Percentiles rank a stretch among this genome's conserved stretches.
These are phyloP conservation scores for Dryadula phaetusa DNA, from an alignment of 2,888 invertebrate genomes.

Conservation along the genomic window DNA sequence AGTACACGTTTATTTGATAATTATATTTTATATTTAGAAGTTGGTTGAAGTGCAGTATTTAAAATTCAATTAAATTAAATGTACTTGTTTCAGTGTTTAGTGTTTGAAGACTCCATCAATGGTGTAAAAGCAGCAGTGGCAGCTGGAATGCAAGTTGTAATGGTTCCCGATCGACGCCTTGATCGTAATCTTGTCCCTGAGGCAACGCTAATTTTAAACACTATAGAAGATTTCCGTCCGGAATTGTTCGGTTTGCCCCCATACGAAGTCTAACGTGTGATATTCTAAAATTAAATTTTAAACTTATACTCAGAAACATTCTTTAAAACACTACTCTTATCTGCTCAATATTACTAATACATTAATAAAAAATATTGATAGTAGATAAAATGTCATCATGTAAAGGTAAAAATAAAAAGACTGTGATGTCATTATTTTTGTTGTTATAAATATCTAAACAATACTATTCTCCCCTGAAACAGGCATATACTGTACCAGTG, in stretches of 20 bases:
- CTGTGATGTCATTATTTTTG: no score
- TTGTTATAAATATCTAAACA: no score
- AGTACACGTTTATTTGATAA: no score
- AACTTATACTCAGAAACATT: not conserved
- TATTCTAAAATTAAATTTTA: not conserved
- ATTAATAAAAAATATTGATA: not conserved
- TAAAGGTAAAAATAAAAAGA: no score
- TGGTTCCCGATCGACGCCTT: slow-evolving; percentile 88
- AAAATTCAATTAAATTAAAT: no score
- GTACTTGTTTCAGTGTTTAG: slow-evolving; percentile 90
- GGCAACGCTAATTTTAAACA: slow-evolving; percentile 88
- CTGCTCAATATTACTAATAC: no score
- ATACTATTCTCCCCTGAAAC: no score
- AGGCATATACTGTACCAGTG: no score
- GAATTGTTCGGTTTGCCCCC: slow-evolving; percentile 93
- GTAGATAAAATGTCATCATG: no score
- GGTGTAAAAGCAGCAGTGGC: slow-evolving; percentile 90
- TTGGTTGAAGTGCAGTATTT: no score
- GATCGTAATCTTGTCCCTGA: slow-evolving; percentile 61
- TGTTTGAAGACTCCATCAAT: slow-evolving; percentile 96
- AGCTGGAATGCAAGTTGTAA: slow-evolving; percentile 94
- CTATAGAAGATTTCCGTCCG: slow-evolving; percentile 91
- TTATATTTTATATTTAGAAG: no score
- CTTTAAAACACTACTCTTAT: not conserved
- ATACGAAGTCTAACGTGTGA: slow-evolving; percentile 41